A percentile compares a stretch with the other conserved stretches of the same genome.
These are phyloP conservation scores for Cyprinodon diabolis DNA, from an alignment of 2,797 vertebrate genomes.

Conservation along the genomic window DNA sequence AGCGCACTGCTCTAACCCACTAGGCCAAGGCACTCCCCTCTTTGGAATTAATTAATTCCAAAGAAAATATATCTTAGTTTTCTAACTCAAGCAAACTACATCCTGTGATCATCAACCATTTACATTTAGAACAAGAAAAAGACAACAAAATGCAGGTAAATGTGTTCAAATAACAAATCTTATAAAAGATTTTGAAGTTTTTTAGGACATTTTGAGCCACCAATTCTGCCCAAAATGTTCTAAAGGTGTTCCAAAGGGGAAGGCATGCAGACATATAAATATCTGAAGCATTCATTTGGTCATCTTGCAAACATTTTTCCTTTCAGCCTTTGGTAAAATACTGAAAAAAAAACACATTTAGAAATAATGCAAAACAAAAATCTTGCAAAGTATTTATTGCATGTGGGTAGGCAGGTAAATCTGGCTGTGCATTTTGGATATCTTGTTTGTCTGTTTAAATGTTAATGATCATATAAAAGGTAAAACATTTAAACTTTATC, in stretches of 20 bases:
- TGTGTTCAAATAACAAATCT: background rate
- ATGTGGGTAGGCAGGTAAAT: background rate
- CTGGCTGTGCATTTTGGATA: background rate
- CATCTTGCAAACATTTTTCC: background rate
- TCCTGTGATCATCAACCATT: too few species aligned
- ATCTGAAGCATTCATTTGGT: background rate
- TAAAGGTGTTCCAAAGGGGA: background rate
- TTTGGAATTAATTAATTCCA: too few species aligned
- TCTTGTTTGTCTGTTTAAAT: background rate
- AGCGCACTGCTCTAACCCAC: too few species aligned
- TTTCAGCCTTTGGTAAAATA: background rate
- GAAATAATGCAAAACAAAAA: background rate
- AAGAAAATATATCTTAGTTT: background rate
- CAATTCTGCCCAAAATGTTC: background rate
- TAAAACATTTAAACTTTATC: background rate
- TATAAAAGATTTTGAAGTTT: background rate
- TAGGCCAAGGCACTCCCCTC: too few species aligned
- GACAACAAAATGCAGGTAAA: background rate
- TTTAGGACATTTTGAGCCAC: background rate
- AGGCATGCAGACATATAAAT: background rate
- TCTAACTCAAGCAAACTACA: background rate
- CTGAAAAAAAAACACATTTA: background rate
- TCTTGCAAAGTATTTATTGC: background rate
- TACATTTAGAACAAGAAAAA: background rate
- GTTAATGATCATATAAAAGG: background rate